A percentile compares a stretch with the other conserved stretches of the same genome.
Evolutionary conservation across 2,797 vertebrate species (phyloP).

Genomic region (Clarias laeviceps): DNA sequence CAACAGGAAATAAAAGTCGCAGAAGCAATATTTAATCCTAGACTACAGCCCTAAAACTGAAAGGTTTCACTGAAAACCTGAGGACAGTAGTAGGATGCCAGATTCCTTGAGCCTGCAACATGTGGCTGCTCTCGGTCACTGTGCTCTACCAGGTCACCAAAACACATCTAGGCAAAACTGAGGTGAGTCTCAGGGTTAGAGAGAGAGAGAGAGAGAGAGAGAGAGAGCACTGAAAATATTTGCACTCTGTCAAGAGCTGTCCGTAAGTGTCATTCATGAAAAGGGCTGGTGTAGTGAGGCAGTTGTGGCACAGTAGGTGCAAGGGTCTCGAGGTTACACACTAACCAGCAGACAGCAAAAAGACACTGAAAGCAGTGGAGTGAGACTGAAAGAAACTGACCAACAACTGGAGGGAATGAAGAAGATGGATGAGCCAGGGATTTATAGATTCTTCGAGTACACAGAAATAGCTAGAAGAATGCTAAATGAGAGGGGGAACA

Average conservation of each 20-base stretch:
- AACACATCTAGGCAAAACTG: slow-evolving; percentile 36
- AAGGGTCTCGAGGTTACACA: slow-evolving; percentile 30
- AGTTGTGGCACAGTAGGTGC: slow-evolving; percentile 19
- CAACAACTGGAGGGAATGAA: slow-evolving; percentile 55
- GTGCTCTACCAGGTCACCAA: slow-evolving; percentile 30
- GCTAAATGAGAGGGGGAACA: slow-evolving; percentile 39
- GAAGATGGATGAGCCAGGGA: slow-evolving; percentile 52
- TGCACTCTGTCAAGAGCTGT: slow-evolving; percentile 38
- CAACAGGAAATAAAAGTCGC: neutral
- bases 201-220: slow-evolving; percentile 38
- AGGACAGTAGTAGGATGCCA: slow-evolving; percentile 64
- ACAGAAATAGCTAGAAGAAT: slow-evolving; percentile 48
- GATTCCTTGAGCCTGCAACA: slow-evolving; percentile 22
- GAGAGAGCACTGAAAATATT: slow-evolving; percentile 30
- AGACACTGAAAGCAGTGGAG: slow-evolving; percentile 55
- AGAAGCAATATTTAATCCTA: neutral
- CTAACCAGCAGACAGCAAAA: slow-evolving; percentile 61
- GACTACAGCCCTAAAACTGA: neutral
- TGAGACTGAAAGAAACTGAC: slow-evolving; percentile 49
- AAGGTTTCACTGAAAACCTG: slow-evolving; percentile 56
- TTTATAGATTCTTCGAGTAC: slow-evolving; percentile 48
- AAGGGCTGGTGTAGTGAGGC: slow-evolving; percentile 33
- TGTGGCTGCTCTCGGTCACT: slow-evolving; percentile 26
- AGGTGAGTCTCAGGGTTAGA: slow-evolving; percentile 15
- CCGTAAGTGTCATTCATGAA: slow-evolving; percentile 33